These are phyloP conservation scores for Aleadryas rufinucha DNA, from an alignment of 2,113 vertebrate species.

Conservation along the genomic window DNA sequence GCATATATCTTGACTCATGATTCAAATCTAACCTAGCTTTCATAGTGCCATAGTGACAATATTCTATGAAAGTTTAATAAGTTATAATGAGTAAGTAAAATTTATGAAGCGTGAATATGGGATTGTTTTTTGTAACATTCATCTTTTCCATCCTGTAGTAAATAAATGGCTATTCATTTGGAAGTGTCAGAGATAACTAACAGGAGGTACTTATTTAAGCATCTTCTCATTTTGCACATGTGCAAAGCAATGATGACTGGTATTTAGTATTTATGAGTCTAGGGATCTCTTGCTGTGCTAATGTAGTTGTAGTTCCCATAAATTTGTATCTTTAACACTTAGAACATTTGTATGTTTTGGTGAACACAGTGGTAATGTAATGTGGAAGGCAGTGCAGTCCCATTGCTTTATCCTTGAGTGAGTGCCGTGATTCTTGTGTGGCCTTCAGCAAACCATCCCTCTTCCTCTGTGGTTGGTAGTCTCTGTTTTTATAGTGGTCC, in stretches of 20 bases:
- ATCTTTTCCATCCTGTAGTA: neutral
- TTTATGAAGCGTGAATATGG: neutral
- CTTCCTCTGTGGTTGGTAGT: neutral
- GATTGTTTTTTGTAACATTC: neutral
- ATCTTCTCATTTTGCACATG: neutral
- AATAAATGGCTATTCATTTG: slow-evolving; percentile 1
- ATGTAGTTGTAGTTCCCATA: neutral
- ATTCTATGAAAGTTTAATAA: neutral
- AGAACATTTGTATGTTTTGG: neutral
- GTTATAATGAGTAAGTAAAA: neutral
- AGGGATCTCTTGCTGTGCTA: neutral
- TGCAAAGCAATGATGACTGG: neutral
- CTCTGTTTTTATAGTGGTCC: neutral
- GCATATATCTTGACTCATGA: neutral
- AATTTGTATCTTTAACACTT: neutral
- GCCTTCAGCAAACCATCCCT: neutral
- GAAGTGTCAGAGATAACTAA: neutral
- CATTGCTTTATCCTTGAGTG: neutral
- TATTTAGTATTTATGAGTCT: slow-evolving; percentile 35
- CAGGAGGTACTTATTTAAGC: neutral
- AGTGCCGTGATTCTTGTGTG: neutral
- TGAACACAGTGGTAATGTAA: neutral
- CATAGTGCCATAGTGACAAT: neutral
- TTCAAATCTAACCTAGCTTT: neutral
- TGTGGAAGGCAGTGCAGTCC: neutral